These are phyloP conservation scores for Iguana delicatissima DNA, from an alignment of 2,797 vertebrate species.

Conservation along the genomic window DNA sequence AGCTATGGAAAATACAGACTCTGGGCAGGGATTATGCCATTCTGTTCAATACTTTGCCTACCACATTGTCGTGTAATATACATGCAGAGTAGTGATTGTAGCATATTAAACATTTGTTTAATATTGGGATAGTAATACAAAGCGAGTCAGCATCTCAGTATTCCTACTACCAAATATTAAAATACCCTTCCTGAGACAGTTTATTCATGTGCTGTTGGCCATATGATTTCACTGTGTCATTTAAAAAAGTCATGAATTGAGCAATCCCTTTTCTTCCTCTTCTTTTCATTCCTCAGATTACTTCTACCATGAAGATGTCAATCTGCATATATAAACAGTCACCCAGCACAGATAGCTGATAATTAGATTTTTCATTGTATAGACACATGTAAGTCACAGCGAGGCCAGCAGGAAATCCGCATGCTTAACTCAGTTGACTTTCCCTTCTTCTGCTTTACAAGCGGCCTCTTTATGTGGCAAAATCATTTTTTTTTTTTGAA, in stretches of 20 bases:
- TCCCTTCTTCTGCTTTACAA: not conserved
- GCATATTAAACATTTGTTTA: not conserved
- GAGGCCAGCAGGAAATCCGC: not conserved
- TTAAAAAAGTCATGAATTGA: not conserved
- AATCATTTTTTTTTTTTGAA: not conserved
- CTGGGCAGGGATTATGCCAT: not conserved
- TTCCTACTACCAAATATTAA: not conserved
- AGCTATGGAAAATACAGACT: not conserved
- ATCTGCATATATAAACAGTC: constrained; percentile 6
- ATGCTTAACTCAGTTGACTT: not conserved
- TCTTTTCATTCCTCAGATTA: constrained; percentile 32
- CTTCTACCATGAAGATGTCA: constrained; percentile 6
- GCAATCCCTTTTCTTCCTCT: constrained; percentile 8
- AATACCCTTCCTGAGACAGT: not conserved
- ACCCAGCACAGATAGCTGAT: constrained; percentile 3
- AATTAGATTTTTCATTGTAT: constrained; percentile 2
- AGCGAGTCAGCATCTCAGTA: not conserved
- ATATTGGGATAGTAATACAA: not conserved
- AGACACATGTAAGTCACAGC: not conserved
- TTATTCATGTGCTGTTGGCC: not conserved
- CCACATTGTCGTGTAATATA: not conserved
- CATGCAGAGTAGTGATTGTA: not conserved
- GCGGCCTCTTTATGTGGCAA: not conserved
- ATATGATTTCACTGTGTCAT: constrained; percentile 8
- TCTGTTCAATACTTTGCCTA: not conserved